Evolutionary conservation across 2,888 invertebrate genomes (phyloP).

Genomic region (Scaptomyza caliginosa): DNA sequence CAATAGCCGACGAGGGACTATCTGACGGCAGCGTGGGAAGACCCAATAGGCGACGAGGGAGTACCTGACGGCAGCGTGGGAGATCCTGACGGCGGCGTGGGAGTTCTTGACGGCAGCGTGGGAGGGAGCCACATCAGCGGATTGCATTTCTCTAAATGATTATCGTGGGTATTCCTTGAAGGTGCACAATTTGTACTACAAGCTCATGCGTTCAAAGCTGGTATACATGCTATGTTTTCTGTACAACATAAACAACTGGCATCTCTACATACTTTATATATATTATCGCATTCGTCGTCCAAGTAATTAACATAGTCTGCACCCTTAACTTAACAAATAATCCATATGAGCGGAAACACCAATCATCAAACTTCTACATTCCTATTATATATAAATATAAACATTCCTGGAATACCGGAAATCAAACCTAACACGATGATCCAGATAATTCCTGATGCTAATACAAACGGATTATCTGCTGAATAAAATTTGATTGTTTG

Average conservation of each 20-base stretch:
- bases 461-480: conserved; percentile 27
- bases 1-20: conserved; percentile 45
- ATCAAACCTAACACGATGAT: conserved; percentile 57
- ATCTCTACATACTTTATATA: conserved; percentile 31
- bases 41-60: conserved; percentile 43
- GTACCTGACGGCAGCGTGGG: conserved; percentile 45
- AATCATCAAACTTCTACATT: conserved; percentile 60
- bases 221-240: conserved; percentile 54
- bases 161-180: conserved; percentile 63
- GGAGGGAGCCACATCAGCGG: conserved; percentile 43
- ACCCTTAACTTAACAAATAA: conserved; percentile 46
- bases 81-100: conserved; percentile 8
- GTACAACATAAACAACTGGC: conserved; percentile 16
- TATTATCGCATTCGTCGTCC: conserved; percentile 27
- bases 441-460: conserved; percentile 45
- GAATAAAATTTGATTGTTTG: conserved; percentile 65
- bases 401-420: conserved; percentile 76
- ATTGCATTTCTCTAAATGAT: conserved; percentile 36
- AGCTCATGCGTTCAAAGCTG: conserved; percentile 66
- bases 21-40: conserved; percentile 51
- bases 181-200: not conserved
- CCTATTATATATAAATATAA: conserved; percentile 24
- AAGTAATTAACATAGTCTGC: conserved; percentile 46
- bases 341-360: conserved; percentile 47
- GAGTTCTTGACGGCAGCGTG: conserved; percentile 38